Evolutionary conservation across 2,888 invertebrate species (phyloP).

Genomic region (Ceriagrion tenellum): DNA sequence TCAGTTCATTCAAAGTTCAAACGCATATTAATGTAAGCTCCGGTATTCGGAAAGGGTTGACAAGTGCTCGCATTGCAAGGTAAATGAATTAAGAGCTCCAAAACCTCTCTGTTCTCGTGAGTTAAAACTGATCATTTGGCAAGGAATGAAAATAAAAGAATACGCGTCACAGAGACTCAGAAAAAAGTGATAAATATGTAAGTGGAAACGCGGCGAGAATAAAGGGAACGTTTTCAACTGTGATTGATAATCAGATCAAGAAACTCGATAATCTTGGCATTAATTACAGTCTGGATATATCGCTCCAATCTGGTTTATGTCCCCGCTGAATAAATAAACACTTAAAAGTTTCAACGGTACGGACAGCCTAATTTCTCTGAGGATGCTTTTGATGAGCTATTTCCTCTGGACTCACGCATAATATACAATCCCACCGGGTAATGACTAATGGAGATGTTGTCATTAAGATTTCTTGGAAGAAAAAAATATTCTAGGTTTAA

Average conservation of each 20-base stretch:
- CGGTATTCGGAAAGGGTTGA: no score
- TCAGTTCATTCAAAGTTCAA: no score
- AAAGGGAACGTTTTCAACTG: neutral
- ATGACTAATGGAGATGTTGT: neutral
- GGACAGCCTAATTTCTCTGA: conserved; percentile 42
- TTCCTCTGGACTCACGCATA: neutral
- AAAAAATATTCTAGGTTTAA: neutral
- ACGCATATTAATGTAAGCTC: no score
- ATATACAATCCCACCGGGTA: neutral
- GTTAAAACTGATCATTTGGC: no score
- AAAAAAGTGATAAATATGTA: neutral
- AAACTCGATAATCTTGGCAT: conserved; percentile 54
- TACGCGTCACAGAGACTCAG: neutral
- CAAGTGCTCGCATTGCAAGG: no score
- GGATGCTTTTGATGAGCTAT: conserved; percentile 27
- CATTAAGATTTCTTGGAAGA: neutral
- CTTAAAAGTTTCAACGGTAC: neutral
- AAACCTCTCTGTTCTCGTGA: no score
- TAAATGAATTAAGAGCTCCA: no score
- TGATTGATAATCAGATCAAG: conserved; percentile 50
- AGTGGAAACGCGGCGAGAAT: neutral
- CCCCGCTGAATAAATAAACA: conserved; percentile 59
- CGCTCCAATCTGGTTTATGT: conserved; percentile 49
- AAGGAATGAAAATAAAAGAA: neutral
- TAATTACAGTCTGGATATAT: conserved; percentile 45